These are phyloP conservation scores for Murina feae DNA, from an alignment of 2,113 vertebrate species.

Conservation along the genomic window DNA sequence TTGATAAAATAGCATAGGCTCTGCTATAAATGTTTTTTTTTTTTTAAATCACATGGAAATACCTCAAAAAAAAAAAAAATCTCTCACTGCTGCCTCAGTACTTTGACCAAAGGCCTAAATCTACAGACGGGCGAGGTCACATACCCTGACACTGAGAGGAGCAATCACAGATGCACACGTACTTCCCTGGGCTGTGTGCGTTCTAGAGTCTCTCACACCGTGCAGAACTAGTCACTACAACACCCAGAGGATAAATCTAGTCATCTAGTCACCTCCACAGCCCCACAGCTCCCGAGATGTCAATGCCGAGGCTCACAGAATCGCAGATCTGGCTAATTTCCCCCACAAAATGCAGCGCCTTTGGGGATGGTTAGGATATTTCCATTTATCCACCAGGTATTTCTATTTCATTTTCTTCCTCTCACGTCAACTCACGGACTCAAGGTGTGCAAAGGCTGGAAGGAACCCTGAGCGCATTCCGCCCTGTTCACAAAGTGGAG, in stretches of 20 bases:
- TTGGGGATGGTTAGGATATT: neutral
- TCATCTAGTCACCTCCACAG: neutral
- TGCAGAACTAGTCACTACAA: neutral
- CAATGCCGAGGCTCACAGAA: neutral
- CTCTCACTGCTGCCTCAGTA: neutral
- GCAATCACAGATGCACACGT: too few species aligned
- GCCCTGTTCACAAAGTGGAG: accelerated
- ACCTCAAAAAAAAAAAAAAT: neutral
- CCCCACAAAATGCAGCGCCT: neutral
- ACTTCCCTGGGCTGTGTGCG: neutral
- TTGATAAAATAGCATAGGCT: neutral
- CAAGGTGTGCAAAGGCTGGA: neutral
- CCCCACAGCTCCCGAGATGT: neutral
- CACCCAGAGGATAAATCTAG: neutral
- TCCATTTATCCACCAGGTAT: neutral
- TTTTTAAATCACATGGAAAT: neutral
- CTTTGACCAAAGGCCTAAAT: neutral
- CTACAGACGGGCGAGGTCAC: neutral
- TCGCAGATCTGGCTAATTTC: neutral
- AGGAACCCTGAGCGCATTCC: neutral
- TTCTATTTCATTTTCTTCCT: neutral
- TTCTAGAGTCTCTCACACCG: neutral
- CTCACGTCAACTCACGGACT: neutral
- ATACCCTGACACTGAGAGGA: neutral
- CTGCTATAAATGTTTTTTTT: neutral